Base-by-base conservation (phyloP, 2,113 vertebrate species). In the Chunga burmeisteri region DNA sequence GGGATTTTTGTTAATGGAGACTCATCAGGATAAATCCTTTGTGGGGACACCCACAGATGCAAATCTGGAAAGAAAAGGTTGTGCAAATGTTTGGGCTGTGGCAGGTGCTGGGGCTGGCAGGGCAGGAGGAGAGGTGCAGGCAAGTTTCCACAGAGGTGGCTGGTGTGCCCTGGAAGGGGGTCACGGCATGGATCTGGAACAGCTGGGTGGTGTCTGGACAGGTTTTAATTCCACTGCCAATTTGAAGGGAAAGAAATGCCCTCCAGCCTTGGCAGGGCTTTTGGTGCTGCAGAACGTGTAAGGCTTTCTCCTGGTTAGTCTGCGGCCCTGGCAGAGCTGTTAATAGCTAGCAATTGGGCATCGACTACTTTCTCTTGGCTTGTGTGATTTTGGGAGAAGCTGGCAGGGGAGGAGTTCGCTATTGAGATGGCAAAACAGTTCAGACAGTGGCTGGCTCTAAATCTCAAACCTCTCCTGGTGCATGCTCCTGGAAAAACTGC, bases 101-200 rank as follows among this genome's bases (percentile, higher is more conserved):
- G 59, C 1, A 3, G 27, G 23, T 47, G 30, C 52, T 71, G n/a
- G n/a, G 23, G 21, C n/a, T 82, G 46, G 18, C 0, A 0, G 53
- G 34, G 34, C 38, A 38, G 53, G 16, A 72, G 55, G 14, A 40
- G 34, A 71, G 34, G 10, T 61, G 46, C 9, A 17, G 40, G 44
- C 40, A 29, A 36, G 11, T 90, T 92, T 79, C 65, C 0, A 0
- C 19, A 29, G 46, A 49, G 56, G 23, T 89, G 42, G 16, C 36
- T 77, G 40, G 4, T 29, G 26, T 27, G 23, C 21, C 46, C 30
- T 25, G 11, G n/a, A 42, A 58, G 19, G 6, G 36, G 27, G 22
- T 84, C 53, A 65, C 0, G 0, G 20, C 42, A 34, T 0, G 0
- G 34, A 61, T 80, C 13, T 1, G 7, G 34, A 67, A 89, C 4